These are phyloP conservation scores for Astropecten irregularis DNA, from an alignment of 53 echinoderm and acorn worm species.

Conservation along the genomic window DNA sequence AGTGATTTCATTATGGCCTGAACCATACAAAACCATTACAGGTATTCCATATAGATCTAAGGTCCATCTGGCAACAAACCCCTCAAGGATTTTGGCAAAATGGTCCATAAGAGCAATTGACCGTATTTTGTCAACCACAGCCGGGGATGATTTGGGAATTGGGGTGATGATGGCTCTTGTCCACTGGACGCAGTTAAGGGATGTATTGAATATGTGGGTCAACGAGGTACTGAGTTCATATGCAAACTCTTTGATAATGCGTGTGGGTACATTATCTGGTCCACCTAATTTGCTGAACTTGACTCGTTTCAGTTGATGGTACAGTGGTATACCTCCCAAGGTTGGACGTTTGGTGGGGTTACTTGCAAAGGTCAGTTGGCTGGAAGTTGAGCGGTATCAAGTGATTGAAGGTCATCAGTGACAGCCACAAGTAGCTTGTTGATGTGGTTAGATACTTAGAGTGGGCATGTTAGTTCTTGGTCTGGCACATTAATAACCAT, in stretches of 20 bases:
- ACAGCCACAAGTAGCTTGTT: constrained; percentile 1
- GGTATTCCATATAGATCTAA: no score
- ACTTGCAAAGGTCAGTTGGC: constrained; percentile 15
- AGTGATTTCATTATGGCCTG: no score
- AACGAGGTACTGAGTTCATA: constrained; percentile 8
- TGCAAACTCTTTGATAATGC: constrained; percentile 8
- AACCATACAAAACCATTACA: no score
- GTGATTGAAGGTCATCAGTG: not conserved
- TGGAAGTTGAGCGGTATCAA: constrained; percentile 15
- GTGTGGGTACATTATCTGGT: constrained; percentile 9
- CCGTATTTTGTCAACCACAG: not conserved
- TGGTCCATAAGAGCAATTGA: constrained; percentile 2
- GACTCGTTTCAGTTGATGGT: not conserved
- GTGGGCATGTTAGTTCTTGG: not conserved
- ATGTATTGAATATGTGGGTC: constrained; percentile 13
- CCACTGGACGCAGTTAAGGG: no score
- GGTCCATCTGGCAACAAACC: no score
- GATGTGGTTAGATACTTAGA: constrained; percentile 12
- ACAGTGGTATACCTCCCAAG: no score
- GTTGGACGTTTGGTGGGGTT: no score
- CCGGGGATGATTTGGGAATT: not conserved
- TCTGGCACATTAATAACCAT: constrained; percentile 4
- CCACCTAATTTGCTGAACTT: constrained; percentile 17
- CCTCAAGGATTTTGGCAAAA: no score
- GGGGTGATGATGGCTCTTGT: no score